Percentiles rank a stretch among this genome's conserved stretches.
phyloP scores from a whole-genome alignment of 2,113 vertebrate genomes.

The Chiloscyllium plagiosum region DNA sequence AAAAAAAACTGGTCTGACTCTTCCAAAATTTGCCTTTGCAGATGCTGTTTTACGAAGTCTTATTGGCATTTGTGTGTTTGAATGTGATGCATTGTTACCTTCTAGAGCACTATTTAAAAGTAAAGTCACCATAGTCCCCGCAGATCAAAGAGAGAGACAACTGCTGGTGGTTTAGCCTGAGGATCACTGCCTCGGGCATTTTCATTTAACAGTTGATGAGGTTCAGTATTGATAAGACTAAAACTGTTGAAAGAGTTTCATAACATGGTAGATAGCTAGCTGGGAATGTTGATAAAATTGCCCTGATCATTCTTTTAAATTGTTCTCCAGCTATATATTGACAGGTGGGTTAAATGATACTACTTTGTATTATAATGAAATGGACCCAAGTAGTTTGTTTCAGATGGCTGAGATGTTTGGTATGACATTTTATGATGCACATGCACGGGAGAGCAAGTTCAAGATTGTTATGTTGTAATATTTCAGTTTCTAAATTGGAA shows the following conservation, averaged over 20 bases:
- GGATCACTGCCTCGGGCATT: no score
- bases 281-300: not conserved
- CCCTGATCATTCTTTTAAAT: not conserved
- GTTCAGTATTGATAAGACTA: not conserved
- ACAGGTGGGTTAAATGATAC: not conserved
- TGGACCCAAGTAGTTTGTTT: not conserved
- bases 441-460: not conserved
- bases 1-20: not conserved
- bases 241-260: not conserved
- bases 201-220: no score
- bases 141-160: no score
- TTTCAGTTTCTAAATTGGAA: not conserved
- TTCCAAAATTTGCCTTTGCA: not conserved
- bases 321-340: not conserved
- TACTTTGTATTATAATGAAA: not conserved
- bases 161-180: no score
- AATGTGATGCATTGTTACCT: not conserved
- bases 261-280: not conserved
- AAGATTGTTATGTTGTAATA: no score
- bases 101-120: no score
- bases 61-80: not conserved
- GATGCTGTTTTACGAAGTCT: not conserved
- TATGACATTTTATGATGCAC: not conserved
- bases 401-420: no score
- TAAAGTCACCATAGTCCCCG: no score